phyloP scores from a whole-genome alignment of 2,888 invertebrate species.

The Synergus gifuensis region DNA sequence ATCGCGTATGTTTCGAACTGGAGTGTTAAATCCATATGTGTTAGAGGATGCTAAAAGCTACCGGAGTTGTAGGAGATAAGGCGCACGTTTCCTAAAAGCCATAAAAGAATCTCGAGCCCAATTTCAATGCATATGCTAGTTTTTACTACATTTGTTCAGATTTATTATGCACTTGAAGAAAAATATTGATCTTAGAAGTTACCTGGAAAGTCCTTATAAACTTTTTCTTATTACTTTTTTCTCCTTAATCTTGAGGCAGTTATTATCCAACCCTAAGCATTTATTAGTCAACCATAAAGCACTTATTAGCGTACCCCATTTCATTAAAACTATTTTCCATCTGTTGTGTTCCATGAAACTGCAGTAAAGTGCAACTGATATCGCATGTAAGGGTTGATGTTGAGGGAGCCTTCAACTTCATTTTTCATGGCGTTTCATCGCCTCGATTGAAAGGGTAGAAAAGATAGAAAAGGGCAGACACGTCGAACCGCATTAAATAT shows the following conservation, averaged over 20 bases:
- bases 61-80: conserved; percentile 17
- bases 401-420: not conserved
- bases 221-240: too few species aligned
- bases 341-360: conserved; percentile 13
- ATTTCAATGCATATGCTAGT: not conserved
- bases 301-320: not conserved
- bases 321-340: not conserved
- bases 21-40: not conserved
- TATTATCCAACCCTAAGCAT: conserved; percentile 18
- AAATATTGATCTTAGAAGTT: not conserved
- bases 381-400: not conserved
- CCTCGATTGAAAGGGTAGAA: conserved; percentile 8
- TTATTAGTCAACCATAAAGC: conserved; percentile 6
- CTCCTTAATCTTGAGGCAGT: not conserved
- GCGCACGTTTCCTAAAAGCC: not conserved
- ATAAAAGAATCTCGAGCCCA: not conserved
- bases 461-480: conserved; percentile 20
- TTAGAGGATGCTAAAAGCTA: not conserved
- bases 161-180: not conserved
- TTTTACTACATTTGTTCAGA: not conserved
- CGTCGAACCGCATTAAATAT: conserved; percentile 36
- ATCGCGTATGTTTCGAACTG: conserved; percentile 47
- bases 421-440: not conserved
- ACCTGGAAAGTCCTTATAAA: not conserved
- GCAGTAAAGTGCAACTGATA: not conserved